Percentiles rank a stretch among this genome's conserved stretches.
phyloP scores from a whole-genome alignment of 2,888 invertebrate species.

The Poecilobothrus nobilitatus region DNA sequence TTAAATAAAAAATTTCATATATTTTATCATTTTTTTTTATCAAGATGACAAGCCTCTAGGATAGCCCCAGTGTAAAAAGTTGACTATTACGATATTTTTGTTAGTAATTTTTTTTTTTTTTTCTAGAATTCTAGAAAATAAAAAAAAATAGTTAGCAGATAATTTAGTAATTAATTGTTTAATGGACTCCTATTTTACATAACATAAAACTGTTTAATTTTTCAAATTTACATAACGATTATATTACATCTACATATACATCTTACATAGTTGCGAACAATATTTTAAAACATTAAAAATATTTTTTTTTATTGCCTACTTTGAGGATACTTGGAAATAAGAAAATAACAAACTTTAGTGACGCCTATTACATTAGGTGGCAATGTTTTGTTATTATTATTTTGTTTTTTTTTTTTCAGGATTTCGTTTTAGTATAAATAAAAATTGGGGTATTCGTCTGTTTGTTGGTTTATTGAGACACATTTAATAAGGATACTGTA shows the following conservation, averaged over 20 bases:
- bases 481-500: no score
- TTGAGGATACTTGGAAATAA: neutral
- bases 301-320: neutral
- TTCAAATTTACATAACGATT: neutral
- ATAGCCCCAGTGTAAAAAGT: neutral
- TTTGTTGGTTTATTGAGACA: no score
- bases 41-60: neutral
- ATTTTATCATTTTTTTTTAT: neutral
- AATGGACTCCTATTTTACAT: neutral
- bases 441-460: no score
- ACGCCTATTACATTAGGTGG: neutral
- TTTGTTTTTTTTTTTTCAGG: no score
- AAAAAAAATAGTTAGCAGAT: neutral
- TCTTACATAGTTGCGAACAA: no score
- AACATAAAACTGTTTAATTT: neutral
- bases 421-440: no score
- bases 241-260: no score
- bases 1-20: neutral
- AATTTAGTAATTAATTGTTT: constrained; percentile 4
- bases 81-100: no score
- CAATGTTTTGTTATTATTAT: no score
- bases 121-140: neutral
- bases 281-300: neutral
- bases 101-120: no score
- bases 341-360: neutral